Base-by-base conservation (phyloP, 2,797 vertebrate genomes). In the Melopsittacus undulatus region DNA sequence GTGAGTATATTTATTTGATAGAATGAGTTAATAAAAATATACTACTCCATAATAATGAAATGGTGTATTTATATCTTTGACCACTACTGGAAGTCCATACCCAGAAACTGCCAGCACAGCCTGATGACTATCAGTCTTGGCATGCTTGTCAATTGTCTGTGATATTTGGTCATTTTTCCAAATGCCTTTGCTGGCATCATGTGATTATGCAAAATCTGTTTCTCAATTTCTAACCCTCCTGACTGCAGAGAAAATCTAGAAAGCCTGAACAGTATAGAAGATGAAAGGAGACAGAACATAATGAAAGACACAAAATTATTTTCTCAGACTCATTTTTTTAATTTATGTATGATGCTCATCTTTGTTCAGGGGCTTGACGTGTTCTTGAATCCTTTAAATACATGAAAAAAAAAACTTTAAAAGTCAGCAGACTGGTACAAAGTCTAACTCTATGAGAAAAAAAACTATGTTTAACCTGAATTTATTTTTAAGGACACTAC, bases 181-280 rank as follows among this genome's bases (percentile, higher is more conserved):
- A 83, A 30, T 85, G 4, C 20, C 21, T 76, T 68, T 93, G 68
- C 81, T 95, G 62, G 61, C 75, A 64, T 83, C 57, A 36, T 20
- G 24, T 30, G 38, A 72, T 92, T 89, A 84, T 75, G 57, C 49
- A 83, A 92, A 96, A 81, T 14, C 42, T 90, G n/a, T 83, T 91
- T 88, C 83, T 87, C 92, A 81, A 42, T 94, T 91, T 73, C 92
- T 78, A 59, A 30, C 16, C 36, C 23, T 67, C 54, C 38, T 6
- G 1, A 42, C 80, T 59, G 59, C 75, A 87, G 72, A 87, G 64
- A 74, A 96, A 90, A 92, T 85, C 72, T 89, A 82, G 80, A 43
- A 88, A 90, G 62, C 46, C 66, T 89, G 75, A 87, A 89, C 3
- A 0, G 82, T 66, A 85, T 69, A 85, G 61, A n/a, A 83, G 52